phyloP scores from a whole-genome alignment of 2,888 invertebrate genomes.

The Orchestes rusci region DNA sequence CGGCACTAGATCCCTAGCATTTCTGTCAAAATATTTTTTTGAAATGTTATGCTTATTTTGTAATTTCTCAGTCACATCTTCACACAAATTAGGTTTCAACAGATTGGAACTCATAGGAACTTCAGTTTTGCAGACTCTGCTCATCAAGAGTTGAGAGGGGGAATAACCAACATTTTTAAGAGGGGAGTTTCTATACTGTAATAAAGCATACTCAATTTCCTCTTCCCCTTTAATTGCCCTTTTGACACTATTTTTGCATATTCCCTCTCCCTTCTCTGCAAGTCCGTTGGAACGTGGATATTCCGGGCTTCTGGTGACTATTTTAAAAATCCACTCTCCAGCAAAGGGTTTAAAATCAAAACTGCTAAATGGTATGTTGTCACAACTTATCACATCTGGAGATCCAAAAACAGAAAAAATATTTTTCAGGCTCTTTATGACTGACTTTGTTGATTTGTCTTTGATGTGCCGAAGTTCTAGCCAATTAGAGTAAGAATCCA shows the following conservation, averaged over 20 bases:
- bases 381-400: constrained; percentile 11
- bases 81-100: no score
- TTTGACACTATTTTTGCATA: background rate
- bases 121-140: no score
- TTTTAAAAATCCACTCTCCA: background rate
- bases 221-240: background rate
- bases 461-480: constrained; percentile 11
- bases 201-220: constrained; percentile 5
- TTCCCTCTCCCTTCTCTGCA: constrained; percentile 1
- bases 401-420: constrained; percentile 14
- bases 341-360: background rate
- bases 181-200: constrained; percentile 13
- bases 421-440: constrained; percentile 6
- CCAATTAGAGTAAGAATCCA: constrained; percentile 20
- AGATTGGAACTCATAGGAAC: no score
- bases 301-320: constrained; percentile 2
- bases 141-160: no score
- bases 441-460: constrained; percentile 11
- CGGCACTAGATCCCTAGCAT: no score
- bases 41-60: no score
- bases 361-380: constrained; percentile 1
- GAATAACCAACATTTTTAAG: constrained; percentile 10
- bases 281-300: constrained; percentile 2
- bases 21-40: no score
- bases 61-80: no score